Evolutionary conservation across 2,888 invertebrate species (phyloP).

Genomic region (Pachliopta kotzebuea): DNA sequence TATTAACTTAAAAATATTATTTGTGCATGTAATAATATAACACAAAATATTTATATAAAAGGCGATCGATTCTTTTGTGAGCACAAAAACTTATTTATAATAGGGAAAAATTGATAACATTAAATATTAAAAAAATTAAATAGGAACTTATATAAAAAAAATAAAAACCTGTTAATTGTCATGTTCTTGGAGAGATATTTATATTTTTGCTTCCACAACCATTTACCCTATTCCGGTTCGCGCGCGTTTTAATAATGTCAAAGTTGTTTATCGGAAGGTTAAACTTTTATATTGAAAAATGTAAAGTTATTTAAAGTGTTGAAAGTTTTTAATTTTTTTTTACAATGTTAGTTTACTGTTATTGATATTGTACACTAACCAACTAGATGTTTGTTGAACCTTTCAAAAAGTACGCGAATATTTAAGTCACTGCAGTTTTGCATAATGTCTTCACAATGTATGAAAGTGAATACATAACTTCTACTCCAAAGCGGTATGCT

Average conservation of each 20-base stretch:
- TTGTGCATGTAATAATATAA: too few species aligned
- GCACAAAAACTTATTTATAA: too few species aligned
- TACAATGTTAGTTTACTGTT: slow-evolving; percentile 22
- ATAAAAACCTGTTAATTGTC: too few species aligned
- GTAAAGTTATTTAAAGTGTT: slow-evolving; percentile 10
- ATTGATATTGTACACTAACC: slow-evolving; percentile 45
- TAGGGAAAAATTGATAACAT: too few species aligned
- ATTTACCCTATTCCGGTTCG: slow-evolving; percentile 37
- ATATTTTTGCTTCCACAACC: slow-evolving; percentile 1
- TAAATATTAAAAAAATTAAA: too few species aligned
- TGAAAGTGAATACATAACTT: slow-evolving; percentile 76
- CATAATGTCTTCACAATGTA: slow-evolving; percentile 78
- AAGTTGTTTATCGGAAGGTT: slow-evolving; percentile 71
- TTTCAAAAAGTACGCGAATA: slow-evolving; percentile 76
- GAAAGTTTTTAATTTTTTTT: slow-evolving; percentile 27
- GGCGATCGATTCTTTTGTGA: too few species aligned
- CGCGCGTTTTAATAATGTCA: slow-evolving; percentile 67
- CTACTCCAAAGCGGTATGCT: slow-evolving; percentile 76
- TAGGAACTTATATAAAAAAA: too few species aligned
- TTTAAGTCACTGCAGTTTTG: slow-evolving; percentile 59
- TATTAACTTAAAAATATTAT: too few species aligned
- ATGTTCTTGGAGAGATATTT: neutral
- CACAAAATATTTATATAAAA: too few species aligned
- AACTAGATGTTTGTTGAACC: slow-evolving; percentile 54
- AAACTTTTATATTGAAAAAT: slow-evolving; percentile 37